Percentiles rank a stretch among this genome's conserved stretches.
Conservation (phyloP, 2,113 vertebrate genomes). For the Neolamprologus variostigma region DNA sequence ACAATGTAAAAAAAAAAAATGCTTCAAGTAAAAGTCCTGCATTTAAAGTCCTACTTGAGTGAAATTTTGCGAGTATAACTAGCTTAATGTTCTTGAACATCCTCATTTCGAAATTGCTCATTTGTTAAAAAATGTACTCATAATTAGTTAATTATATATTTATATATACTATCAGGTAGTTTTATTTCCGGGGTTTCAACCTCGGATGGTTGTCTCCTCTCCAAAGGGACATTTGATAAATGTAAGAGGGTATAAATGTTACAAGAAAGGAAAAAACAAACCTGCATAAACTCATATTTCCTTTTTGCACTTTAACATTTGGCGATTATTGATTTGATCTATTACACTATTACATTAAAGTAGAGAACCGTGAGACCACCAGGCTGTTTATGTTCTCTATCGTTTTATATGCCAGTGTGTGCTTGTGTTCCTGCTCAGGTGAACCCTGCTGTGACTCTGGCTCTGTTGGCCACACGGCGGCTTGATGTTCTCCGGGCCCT, state of each 20-base stretch:
- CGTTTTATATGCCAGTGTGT: background rate
- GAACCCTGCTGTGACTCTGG: conserved; percentile 78
- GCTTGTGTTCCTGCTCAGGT: conserved; percentile 50
- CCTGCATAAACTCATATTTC: background rate
- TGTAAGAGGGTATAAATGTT: background rate
- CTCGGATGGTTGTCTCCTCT: background rate
- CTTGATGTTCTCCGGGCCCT: conserved; percentile 63
- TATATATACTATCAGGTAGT: background rate
- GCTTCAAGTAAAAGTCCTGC: background rate
- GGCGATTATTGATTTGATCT: background rate
- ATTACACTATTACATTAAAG: background rate
- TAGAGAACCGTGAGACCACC: background rate
- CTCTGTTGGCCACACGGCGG: conserved; percentile 73
- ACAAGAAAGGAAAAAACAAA: background rate
- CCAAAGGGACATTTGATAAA: background rate
- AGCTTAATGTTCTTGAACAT: background rate
- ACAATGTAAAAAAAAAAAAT: background rate
- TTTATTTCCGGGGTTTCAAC: background rate
- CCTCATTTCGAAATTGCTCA: background rate
- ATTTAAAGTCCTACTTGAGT: background rate
- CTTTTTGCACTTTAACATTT: background rate
- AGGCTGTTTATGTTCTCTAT: background rate
- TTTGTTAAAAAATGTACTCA: background rate
- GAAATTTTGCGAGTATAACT: background rate
- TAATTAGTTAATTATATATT: background rate